Percentiles rank a stretch among this genome's conserved stretches.
Conservation (phyloP, 2,888 invertebrate genomes). For the Lordiphosa andalusiaca region DNA sequence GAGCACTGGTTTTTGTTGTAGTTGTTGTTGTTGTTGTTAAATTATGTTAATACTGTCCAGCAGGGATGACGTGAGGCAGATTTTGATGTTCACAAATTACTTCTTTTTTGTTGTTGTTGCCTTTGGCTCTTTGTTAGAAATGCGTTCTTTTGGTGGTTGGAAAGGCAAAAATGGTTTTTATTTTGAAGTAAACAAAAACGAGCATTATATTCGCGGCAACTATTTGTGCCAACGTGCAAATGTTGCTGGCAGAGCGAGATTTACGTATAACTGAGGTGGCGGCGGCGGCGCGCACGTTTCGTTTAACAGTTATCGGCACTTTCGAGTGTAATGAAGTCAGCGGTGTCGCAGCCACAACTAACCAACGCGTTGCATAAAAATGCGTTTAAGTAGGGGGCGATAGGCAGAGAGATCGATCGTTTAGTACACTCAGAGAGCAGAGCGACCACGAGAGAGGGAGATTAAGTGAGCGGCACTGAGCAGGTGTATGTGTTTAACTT, state of each 20-base stretch:
- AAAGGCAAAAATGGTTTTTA: slow-evolving; percentile 73
- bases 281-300: slow-evolving; percentile 15
- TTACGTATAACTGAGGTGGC: slow-evolving; percentile 23
- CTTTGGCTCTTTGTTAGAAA: slow-evolving; percentile 51
- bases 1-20: slow-evolving; percentile 49
- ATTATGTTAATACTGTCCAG: slow-evolving; percentile 50
- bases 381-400: slow-evolving; percentile 46
- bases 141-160: slow-evolving; percentile 77
- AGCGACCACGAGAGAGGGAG: slow-evolving; percentile 1
- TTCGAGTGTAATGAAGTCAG: slow-evolving; percentile 31
- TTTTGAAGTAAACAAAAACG: slow-evolving; percentile 71
- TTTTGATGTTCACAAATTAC: slow-evolving; percentile 22
- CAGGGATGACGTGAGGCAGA: slow-evolving; percentile 45
- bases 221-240: slow-evolving; percentile 32
- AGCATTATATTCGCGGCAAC: slow-evolving; percentile 52
- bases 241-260: slow-evolving; percentile 33
- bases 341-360: slow-evolving; percentile 52
- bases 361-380: slow-evolving; percentile 43
- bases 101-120: slow-evolving; percentile 16
- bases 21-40: slow-evolving; percentile 23
- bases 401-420: slow-evolving; percentile 11
- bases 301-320: slow-evolving; percentile 14
- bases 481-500: slow-evolving; percentile 54
- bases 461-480: slow-evolving; percentile 6
- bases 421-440: slow-evolving; percentile 4